These are phyloP conservation scores for Trichoplusia ni DNA, from an alignment of 1,140 invertebrate species.

Conservation along the genomic window DNA sequence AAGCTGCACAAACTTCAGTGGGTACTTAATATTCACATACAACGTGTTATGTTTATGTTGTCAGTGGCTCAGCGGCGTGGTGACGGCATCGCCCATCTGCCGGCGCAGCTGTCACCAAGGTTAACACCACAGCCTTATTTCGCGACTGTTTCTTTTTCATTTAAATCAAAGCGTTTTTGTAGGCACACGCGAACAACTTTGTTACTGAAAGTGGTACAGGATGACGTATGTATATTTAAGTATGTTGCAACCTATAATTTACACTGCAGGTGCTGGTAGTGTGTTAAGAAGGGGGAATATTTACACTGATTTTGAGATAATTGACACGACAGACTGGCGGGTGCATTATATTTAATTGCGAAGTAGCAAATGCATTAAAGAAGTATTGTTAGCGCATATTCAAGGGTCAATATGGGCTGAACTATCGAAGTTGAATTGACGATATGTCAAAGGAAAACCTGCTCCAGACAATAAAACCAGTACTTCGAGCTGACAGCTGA, in stretches of 20 bases:
- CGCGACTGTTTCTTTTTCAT: background rate
- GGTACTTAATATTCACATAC: conserved; percentile 9
- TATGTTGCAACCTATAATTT: background rate
- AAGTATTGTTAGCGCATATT: no score
- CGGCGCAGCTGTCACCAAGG: conserved; percentile 34
- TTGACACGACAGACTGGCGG: no score
- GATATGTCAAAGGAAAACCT: no score
- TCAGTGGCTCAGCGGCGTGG: no score
- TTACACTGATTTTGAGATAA: no score
- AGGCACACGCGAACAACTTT: background rate
- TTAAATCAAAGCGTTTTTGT: background rate
- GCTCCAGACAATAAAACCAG: no score
- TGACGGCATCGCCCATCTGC: conserved; percentile 35
- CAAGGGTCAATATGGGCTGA: no score
- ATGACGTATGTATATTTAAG: background rate
- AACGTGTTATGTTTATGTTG: conserved; percentile 7
- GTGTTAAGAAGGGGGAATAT: no score
- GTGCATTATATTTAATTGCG: no score
- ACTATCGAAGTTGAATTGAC: no score
- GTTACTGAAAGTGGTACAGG: background rate
- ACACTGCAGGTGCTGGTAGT: background rate
- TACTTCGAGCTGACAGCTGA: no score
- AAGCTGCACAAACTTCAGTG: conserved; percentile 18
- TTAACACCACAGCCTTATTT: conserved; percentile 27
- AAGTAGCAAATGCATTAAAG: no score